Conservation (phyloP, 2,888 invertebrate species). For the Eristalis tenax region DNA sequence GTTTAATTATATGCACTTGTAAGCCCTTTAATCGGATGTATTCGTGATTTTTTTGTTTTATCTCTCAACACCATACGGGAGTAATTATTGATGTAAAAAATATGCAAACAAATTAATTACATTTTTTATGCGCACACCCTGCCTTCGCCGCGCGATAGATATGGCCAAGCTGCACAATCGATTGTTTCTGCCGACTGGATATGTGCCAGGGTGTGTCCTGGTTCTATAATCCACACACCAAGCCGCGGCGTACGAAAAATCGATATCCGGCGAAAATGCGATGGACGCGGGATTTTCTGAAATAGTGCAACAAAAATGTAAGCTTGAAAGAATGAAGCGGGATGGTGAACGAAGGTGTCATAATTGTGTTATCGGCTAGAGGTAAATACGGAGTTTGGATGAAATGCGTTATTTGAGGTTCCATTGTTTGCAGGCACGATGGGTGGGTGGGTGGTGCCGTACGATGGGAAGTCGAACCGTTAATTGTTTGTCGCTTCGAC, state of each 20-base stretch:
- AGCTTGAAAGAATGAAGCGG: not conserved
- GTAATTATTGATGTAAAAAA: not conserved
- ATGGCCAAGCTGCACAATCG: not conserved
- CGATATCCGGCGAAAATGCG: not conserved
- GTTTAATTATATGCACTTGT: not conserved
- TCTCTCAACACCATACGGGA: conserved; percentile 1
- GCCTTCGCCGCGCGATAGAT: not conserved
- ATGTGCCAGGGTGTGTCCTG: not conserved
- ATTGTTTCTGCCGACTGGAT: not conserved
- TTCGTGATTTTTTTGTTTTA: not conserved
- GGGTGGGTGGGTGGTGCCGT: not conserved
- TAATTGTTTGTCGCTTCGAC: not conserved
- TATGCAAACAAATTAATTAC: not conserved
- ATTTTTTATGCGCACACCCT: not conserved
- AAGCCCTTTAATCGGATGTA: not conserved
- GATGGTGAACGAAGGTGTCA: not conserved
- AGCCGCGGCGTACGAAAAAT: not conserved
- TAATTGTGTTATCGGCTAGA: not conserved
- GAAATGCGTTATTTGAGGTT: conserved; percentile 8
- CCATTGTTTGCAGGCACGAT: not conserved
- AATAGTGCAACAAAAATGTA: not conserved
- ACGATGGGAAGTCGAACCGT: not conserved
- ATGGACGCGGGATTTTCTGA: not conserved
- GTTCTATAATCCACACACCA: not conserved
- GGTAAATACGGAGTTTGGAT: not conserved